These are phyloP conservation scores for Meriones unguiculatus DNA, from an alignment of 2,113 vertebrate genomes.

Conservation along the genomic window DNA sequence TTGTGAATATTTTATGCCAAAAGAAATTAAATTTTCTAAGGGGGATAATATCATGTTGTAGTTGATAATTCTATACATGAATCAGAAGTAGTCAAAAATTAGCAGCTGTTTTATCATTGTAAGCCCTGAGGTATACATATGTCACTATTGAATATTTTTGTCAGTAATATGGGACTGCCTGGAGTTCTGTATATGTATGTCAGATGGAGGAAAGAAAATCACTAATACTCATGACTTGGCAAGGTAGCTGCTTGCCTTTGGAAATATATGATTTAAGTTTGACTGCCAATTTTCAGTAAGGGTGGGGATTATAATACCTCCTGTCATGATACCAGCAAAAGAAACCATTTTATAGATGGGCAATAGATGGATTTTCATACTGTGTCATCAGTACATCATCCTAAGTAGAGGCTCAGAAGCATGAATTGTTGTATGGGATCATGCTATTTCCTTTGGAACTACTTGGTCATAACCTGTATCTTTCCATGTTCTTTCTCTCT, in stretches of 20 bases:
- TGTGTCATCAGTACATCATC: background rate
- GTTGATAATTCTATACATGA: slow-evolving; percentile 66
- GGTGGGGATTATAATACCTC: background rate
- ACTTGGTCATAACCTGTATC: background rate
- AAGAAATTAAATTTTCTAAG: slow-evolving; percentile 63
- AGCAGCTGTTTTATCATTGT: slow-evolving; percentile 61
- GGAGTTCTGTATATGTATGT: background rate
- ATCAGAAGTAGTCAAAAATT: slow-evolving; percentile 63
- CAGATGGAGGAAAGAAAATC: slow-evolving; percentile 1
- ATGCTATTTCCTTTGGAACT: background rate
- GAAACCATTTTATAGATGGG: background rate
- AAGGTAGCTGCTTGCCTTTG: slow-evolving; percentile 29
- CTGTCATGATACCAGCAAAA: slow-evolving; percentile 14
- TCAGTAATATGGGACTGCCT: slow-evolving; percentile 32
- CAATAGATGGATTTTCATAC: background rate
- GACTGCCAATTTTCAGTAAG: slow-evolving; percentile 34
- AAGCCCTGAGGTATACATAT: slow-evolving; percentile 22
- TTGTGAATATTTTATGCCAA: slow-evolving; percentile 51
- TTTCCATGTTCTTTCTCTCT: slow-evolving; percentile 22
- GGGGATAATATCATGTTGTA: slow-evolving; percentile 22
- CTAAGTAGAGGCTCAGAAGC: background rate
- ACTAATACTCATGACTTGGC: slow-evolving; percentile 25
- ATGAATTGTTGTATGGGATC: background rate
- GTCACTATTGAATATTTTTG: slow-evolving; percentile 51
- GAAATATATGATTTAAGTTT: slow-evolving; percentile 44